A percentile compares a stretch with the other conserved stretches of the same genome.
phyloP scores from a whole-genome alignment of 2,888 invertebrate genomes.

The Galeruca laticollis region DNA sequence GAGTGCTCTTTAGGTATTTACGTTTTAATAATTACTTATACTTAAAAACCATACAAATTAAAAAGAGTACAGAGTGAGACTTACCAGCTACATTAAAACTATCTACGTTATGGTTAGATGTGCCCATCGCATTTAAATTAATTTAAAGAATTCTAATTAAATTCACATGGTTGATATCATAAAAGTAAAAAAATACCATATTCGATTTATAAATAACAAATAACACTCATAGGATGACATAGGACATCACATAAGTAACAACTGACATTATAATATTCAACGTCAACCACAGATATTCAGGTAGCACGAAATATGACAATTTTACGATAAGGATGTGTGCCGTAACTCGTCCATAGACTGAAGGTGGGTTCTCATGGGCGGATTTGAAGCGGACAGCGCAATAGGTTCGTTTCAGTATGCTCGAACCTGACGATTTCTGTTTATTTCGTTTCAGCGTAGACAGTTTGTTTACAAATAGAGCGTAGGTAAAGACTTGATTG shows the following conservation, averaged over 20 bases:
- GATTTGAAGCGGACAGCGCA: background rate
- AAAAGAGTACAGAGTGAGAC: conserved; percentile 19
- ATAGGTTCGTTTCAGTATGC: too few relatives aligned
- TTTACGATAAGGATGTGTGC: background rate
- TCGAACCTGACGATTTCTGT: too few relatives aligned
- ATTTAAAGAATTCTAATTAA: conserved; percentile 18
- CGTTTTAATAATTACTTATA: conserved; percentile 16
- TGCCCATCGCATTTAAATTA: conserved; percentile 57
- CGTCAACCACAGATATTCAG: background rate
- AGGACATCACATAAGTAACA: background rate
- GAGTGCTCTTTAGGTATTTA: conserved; percentile 11
- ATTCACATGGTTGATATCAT: conserved; percentile 6
- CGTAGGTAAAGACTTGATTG: too few relatives aligned
- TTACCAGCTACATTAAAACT: conserved; percentile 62
- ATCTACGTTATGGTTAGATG: conserved; percentile 61
- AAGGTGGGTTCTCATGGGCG: background rate
- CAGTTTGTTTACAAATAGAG: too few relatives aligned
- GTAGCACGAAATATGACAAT: background rate
- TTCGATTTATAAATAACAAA: conserved; percentile 4
- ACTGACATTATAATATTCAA: background rate
- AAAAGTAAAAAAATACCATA: conserved; percentile 1
- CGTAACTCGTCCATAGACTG: background rate
- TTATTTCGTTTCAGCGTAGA: too few relatives aligned
- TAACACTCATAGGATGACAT: background rate
- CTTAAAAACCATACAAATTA: conserved; percentile 10